Conservation (phyloP, 1,140 invertebrate species). For the Onthophagus taurus region DNA sequence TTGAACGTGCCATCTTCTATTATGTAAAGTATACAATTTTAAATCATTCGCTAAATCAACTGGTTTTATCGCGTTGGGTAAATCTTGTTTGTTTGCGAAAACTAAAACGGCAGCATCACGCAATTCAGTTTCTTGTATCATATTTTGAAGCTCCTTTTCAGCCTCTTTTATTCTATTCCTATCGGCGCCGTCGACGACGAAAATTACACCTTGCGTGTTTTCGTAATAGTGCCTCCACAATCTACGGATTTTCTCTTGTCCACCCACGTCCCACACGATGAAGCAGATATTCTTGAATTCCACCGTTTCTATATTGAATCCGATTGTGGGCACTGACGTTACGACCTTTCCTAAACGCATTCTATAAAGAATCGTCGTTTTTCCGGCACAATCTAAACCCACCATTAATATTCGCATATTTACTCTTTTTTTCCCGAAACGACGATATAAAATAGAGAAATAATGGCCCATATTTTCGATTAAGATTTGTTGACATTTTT, state of each 20-base stretch:
- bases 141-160: slow-evolving; percentile 88
- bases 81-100: slow-evolving; percentile 98
- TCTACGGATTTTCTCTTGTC: slow-evolving; percentile 88
- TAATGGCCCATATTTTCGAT: slow-evolving; percentile 78
- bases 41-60: slow-evolving; percentile 92
- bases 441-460: slow-evolving; percentile 79
- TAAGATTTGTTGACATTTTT: too few relatives aligned
- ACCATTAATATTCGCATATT: slow-evolving; percentile 96
- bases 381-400: slow-evolving; percentile 81
- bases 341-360: slow-evolving; percentile 96
- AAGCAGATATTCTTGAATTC: slow-evolving; percentile 97
- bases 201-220: slow-evolving; percentile 97
- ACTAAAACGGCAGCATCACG: slow-evolving; percentile 91
- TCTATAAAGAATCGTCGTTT: slow-evolving; percentile 97
- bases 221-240: slow-evolving; percentile 98
- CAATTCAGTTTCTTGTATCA: slow-evolving; percentile 91
- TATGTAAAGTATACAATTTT: slow-evolving; percentile 76
- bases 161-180: slow-evolving; percentile 89
- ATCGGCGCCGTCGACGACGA: slow-evolving; percentile 96
- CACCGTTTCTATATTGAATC: slow-evolving; percentile 93
- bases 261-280: slow-evolving; percentile 96
- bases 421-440: slow-evolving; percentile 95
- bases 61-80: slow-evolving; percentile 93
- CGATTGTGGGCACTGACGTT: slow-evolving; percentile 97
- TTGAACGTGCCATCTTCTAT: slow-evolving; percentile 89